Base-by-base conservation (phyloP, 1,140 invertebrate species). In the Leptopilina boulardi region DNA sequence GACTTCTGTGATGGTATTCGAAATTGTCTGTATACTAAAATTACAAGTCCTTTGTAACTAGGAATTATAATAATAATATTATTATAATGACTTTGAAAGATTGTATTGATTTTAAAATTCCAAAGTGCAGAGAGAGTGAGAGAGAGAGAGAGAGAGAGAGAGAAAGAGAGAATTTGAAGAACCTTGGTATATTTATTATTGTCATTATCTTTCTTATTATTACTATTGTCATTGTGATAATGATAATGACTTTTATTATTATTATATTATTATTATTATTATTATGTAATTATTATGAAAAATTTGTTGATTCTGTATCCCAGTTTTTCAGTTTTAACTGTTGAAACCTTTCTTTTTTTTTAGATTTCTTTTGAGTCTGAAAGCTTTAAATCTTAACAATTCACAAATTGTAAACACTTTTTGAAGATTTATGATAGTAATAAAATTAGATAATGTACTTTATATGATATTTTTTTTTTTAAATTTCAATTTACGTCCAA, bases 401-500 rank as follows among this genome's bases (percentile, higher is more conserved):
- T 66, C 59, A 34, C 26, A 30, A 66, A 66, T 66, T 66, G 59
- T 66, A 66, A 66, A 66, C 59, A 30, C 59, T 66, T 66, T 66
- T 66, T 66, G 59, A 66, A 23, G 59, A 66, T 66, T 66, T 66
- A 66, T 66, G 59, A 66, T 30, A 66, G 59, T 66, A 66, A 66
- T 66, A 66, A 66, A 66, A 66, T 66, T 66, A 66, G 59, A 66
- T 66, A 66, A 66, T 66, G 59, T 66, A 66, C 59, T 66, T 66
- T 66, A 66, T 66, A 66, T 13, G 21, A 15, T 66, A 3, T 38
- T 38, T 38, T 6, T 38, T 38, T 38, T 66, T 66, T 34, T 66
- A 6, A 23, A 66, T n/a, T 23, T 66, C 5, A n/a, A 66, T 59
- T 59, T 21, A 26, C 26, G 10, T 34, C 4, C 11, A 66, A 66